These are phyloP conservation scores for Rotaria magnacalcarata DNA, from an alignment of 2,888 invertebrate genomes.

Conservation along the genomic window DNA sequence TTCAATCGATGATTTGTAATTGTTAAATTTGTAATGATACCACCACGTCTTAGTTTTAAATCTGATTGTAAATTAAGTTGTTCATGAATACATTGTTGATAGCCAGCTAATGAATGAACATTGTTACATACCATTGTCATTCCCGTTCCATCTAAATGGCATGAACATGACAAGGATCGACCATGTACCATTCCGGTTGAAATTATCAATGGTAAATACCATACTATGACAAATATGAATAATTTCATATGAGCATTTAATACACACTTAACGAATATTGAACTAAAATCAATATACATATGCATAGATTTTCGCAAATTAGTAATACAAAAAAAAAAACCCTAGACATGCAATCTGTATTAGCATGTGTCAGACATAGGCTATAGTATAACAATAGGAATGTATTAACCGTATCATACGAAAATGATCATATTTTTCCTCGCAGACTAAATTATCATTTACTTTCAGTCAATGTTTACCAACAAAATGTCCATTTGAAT, in stretches of 20 bases:
- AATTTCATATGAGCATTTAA: conserved; percentile 15
- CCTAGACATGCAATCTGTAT: not conserved
- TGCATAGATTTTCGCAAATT: not conserved
- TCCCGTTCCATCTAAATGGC: not conserved
- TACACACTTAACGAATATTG: not conserved
- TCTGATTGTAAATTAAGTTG: not conserved
- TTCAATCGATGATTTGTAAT: not conserved
- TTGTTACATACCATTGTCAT: conserved; percentile 3
- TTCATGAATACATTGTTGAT: conserved; percentile 10
- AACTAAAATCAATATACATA: not conserved
- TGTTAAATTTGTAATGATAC: conserved; percentile 7
- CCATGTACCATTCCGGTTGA: no score
- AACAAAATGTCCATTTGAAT: not conserved
- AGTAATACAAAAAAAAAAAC: not conserved
- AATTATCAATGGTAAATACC: not conserved
- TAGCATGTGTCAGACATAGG: not conserved
- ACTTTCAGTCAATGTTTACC: not conserved
- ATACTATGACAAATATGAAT: not conserved
- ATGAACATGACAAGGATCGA: not conserved
- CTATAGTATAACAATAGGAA: not conserved
- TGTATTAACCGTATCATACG: not conserved
- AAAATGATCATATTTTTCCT: not conserved
- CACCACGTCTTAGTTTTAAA: not conserved
- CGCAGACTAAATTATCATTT: not conserved
- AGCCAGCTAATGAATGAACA: not conserved